A percentile compares a stretch with the other conserved stretches of the same genome.
These are phyloP conservation scores for Ceratina australensis DNA, from an alignment of 1,140 invertebrate genomes.

Conservation along the genomic window DNA sequence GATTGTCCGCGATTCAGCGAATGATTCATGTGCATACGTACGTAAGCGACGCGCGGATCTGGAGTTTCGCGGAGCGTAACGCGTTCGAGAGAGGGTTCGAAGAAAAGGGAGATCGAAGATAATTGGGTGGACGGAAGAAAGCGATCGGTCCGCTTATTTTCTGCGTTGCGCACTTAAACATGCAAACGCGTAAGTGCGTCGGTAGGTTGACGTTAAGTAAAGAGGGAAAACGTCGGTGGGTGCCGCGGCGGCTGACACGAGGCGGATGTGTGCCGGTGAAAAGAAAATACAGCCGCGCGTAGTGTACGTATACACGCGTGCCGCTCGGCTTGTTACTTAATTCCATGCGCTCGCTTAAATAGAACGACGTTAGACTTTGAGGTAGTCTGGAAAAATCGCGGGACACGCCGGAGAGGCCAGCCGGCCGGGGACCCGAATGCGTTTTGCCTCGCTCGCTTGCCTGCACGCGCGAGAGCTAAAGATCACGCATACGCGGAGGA, in stretches of 20 bases:
- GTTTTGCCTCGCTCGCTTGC: neutral
- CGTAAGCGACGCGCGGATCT: too few species aligned
- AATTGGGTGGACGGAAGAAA: constrained; percentile 39
- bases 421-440: constrained; percentile 3
- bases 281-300: too few species aligned
- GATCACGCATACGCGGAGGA: too few species aligned
- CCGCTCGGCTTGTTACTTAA: constrained; percentile 72
- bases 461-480: neutral
- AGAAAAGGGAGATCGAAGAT: constrained; percentile 38
- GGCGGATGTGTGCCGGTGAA: constrained; percentile 73
- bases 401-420: constrained; percentile 61
- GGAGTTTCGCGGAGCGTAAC: constrained; percentile 6
- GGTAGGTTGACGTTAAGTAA: neutral
- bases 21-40: too few species aligned
- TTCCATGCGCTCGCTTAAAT: constrained; percentile 74
- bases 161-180: constrained; percentile 8
- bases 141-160: constrained; percentile 28
- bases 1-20: too few species aligned
- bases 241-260: constrained; percentile 46
- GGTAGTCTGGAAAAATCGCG: constrained; percentile 74
- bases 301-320: too few species aligned
- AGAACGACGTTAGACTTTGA: constrained; percentile 73
- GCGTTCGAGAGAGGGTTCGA: constrained; percentile 7
- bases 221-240: neutral
- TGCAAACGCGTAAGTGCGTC: neutral